phyloP scores from a whole-genome alignment of 2,113 vertebrate species.

The Ramphastos sulfuratus region DNA sequence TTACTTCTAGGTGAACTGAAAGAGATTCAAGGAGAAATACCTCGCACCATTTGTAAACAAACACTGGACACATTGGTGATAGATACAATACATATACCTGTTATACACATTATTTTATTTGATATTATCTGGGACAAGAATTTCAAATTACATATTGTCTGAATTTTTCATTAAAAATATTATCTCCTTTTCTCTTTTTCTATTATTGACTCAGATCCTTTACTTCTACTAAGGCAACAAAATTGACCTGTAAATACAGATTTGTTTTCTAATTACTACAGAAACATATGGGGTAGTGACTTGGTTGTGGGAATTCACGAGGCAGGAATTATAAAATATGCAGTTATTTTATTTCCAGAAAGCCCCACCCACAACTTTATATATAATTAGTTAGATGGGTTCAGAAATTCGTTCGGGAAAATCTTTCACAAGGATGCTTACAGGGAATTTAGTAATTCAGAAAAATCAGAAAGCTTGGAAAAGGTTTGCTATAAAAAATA shows the following conservation, averaged over 20 bases:
- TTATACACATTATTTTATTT: background rate
- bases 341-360: too few relatives aligned
- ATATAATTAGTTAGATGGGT: too few relatives aligned
- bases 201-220: background rate
- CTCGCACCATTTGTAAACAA: background rate
- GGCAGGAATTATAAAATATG: too few relatives aligned
- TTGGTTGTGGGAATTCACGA: too few relatives aligned
- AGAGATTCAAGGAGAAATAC: background rate
- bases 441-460: too few relatives aligned
- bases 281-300: background rate
- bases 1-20: background rate
- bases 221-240: background rate
- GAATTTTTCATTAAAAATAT: background rate
- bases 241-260: background rate
- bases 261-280: background rate
- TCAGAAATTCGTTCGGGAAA: too few relatives aligned
- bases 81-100: background rate
- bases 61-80: background rate
- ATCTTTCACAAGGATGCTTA: too few relatives aligned
- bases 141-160: background rate
- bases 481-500: too few relatives aligned
- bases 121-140: background rate
- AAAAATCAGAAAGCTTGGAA: too few relatives aligned
- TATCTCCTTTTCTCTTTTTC: background rate
- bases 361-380: too few relatives aligned